Evolutionary conservation across 2,797 vertebrate genomes (phyloP), one percentile per base, ranked within the genome.

Genomic region (Gambusia yucatana): DNA sequence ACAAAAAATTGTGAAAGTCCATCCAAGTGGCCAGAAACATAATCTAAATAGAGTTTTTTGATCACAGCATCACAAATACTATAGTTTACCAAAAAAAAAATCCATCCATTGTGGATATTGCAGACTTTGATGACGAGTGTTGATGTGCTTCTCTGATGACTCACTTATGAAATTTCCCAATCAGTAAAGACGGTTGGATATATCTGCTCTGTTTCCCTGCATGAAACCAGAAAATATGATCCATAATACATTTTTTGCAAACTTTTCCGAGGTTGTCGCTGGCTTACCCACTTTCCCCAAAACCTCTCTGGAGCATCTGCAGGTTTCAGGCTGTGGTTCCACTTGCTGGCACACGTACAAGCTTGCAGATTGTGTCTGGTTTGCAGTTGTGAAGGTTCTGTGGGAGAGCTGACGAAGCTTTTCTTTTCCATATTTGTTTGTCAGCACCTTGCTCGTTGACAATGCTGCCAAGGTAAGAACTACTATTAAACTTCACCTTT

Each of bases 401-500:
- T 28, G 33, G 6, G n/a, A 25, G 22, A 77, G 76, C 30, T 72
- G 52, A 59, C 50, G 10, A 17, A 20, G 63, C 63, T 70, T 44
- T 59, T 55, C 43, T 72, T 72, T 36, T 36, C 52, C 28, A 59
- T 57, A 46, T n/a, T 77, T 71, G 48, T 28, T 55, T 44, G 48
- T 57, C n/a, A 69, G 67, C 76, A 59, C 28, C 69, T 61, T 46
- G 67, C 76, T n/a, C 33, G 52, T 77, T 55, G 41, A 59, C 20
- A 72, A 25, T 57, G 28, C 76, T 36, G 69, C 43, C 77, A 72
- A 39, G 69, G 52, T 48, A 46, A 72, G 69, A 48, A 46, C 36
- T 39, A 36, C 28, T 36, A 25, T 36, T 47, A 46, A 41, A 22
- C 43, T 57, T 77, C 28, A 55, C 65, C 43, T 59, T 59, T 25